Evolutionary conservation across 2,113 vertebrate genomes (phyloP).

Genomic region (Prunella himalayana): DNA sequence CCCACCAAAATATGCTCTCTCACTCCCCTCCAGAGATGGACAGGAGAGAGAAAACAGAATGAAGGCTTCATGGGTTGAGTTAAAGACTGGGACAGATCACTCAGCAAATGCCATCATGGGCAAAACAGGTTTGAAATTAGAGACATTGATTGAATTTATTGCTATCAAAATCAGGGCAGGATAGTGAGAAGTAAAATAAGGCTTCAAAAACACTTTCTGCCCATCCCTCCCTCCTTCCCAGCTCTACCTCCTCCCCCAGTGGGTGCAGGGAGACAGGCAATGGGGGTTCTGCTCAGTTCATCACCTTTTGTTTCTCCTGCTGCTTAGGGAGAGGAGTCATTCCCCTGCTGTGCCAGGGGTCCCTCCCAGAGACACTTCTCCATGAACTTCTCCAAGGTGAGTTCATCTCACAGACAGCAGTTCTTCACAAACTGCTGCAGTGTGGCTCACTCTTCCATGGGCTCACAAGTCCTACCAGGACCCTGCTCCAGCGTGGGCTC

Average conservation of each 20-base stretch:
- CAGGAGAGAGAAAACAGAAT: neutral
- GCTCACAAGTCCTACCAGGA: neutral
- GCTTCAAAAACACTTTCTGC: neutral
- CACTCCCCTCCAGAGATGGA: neutral
- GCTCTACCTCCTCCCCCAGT: too few relatives aligned
- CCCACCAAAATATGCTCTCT: neutral
- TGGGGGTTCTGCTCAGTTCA: neutral
- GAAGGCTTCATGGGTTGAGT: neutral
- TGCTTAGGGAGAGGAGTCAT: neutral
- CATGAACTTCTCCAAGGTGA: neutral
- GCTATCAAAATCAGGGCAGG: neutral
- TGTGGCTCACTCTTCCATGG: neutral
- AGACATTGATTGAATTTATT: neutral
- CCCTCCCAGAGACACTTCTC: neutral
- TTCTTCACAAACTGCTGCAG: neutral
- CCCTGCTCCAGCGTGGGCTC: neutral
- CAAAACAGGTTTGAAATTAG: neutral
- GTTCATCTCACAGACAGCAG: neutral
- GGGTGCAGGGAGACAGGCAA: neutral
- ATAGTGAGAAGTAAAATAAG: neutral
- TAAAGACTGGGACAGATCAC: neutral
- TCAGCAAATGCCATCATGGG: neutral
- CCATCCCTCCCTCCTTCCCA: neutral
- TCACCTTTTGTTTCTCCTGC: neutral
- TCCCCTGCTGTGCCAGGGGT: neutral